Conservation (phyloP, 2,888 invertebrate genomes). For the Tholera decimalis region DNA sequence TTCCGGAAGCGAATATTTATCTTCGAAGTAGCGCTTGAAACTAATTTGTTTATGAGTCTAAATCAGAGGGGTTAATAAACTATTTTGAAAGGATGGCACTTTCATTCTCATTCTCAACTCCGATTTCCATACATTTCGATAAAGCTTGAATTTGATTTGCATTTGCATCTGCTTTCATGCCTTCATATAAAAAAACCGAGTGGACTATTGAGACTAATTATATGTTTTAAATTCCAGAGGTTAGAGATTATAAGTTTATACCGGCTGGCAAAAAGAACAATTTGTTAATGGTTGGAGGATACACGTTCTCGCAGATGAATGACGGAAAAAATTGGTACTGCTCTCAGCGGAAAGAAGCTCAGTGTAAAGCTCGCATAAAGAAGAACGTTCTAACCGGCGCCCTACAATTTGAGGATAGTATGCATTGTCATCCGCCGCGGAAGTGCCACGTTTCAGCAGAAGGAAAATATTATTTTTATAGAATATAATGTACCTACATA, state of each 20-base stretch:
- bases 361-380: conserved; percentile 70
- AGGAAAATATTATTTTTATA: conserved; percentile 31
- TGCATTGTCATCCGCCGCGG: conserved; percentile 38
- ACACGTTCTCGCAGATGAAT: conserved; percentile 71
- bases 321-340: conserved; percentile 73
- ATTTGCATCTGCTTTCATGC: no score
- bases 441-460: conserved; percentile 16
- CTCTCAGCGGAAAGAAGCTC: conserved; percentile 68
- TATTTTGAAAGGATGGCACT: background rate
- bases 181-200: background rate
- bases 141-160: no score
- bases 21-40: background rate
- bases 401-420: conserved; percentile 13
- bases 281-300: conserved; percentile 59
- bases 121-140: no score
- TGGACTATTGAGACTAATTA: background rate
- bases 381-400: conserved; percentile 48
- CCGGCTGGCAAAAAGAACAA: conserved; percentile 64
- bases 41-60: background rate
- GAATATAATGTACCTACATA: background rate
- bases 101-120: no score
- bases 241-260: conserved; percentile 56
- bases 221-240: conserved; percentile 49
- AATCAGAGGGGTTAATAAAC: background rate
- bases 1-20: background rate